Evolutionary conservation across 30 jellyfish, hydroid and myxozoan species (phyloP).

Genomic region (Hydractinia symbiolongicarpus): DNA sequence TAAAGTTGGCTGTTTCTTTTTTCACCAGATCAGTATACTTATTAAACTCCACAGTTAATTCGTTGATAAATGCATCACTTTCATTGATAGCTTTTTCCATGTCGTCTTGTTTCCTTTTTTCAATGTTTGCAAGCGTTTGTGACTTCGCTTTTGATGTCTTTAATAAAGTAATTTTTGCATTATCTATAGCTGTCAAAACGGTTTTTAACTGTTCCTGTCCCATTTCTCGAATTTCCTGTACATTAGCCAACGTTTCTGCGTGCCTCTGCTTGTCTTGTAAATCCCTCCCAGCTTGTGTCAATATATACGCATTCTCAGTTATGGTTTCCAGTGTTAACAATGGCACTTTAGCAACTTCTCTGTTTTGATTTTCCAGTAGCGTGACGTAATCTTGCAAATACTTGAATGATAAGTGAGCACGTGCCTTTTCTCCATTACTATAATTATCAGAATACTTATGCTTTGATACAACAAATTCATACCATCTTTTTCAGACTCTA

Average conservation of each 20-base stretch:
- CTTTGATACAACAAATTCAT: not conserved
- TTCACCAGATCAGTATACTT: not conserved
- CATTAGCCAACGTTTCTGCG: not conserved
- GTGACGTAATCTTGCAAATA: slow-evolving; percentile 4
- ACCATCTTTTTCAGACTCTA: slow-evolving; percentile 1
- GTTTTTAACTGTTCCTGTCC: not conserved
- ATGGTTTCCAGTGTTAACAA: slow-evolving; percentile 8
- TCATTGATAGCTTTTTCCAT: slow-evolving; percentile 1
- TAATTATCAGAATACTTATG: not conserved
- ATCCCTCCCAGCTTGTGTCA: slow-evolving; percentile 37
- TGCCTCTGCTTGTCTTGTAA: slow-evolving; percentile 6
- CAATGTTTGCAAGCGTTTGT: slow-evolving; percentile 30
- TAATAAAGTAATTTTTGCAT: slow-evolving; percentile 10
- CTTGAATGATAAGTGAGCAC: slow-evolving; percentile 7
- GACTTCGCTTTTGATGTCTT: slow-evolving; percentile 23
- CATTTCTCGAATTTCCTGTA: not conserved
- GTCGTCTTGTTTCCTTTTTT: slow-evolving; percentile 15
- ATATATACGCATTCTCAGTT: slow-evolving; percentile 19
- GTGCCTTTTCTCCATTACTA: slow-evolving; percentile 2
- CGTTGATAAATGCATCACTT: slow-evolving; percentile 8
- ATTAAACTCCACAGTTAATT: slow-evolving; percentile 6
- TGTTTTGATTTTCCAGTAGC: slow-evolving; percentile 5
- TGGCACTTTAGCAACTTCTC: slow-evolving; percentile 26
- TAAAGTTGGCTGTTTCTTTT: slow-evolving; percentile 1
- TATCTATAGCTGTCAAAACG: slow-evolving; percentile 2